Evolutionary conservation across 2,888 invertebrate genomes (phyloP), one percentile per base, ranked within the genome.

Genomic region (Stenotaenia linearis): DNA sequence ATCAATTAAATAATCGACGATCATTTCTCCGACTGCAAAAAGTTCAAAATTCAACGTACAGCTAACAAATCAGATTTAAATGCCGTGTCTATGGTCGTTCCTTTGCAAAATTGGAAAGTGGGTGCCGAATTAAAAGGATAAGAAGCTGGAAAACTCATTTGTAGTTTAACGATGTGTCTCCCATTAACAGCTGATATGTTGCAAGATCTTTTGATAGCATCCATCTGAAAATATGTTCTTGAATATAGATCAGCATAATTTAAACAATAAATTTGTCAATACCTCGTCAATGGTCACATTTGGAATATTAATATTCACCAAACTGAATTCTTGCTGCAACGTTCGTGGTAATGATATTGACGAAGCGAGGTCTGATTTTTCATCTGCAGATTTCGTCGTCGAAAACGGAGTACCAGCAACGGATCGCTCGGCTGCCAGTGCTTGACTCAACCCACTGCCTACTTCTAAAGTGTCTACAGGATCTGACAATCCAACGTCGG

Each of bases 51-150:
- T 10, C 61, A 25, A 75, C 28, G 80, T 83, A 88, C 92, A 87
- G 94, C 95, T 77, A 94, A 87, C 78, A 96, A 88, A 85, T 92
- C 92, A 9, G 90, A 89, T 82, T 92, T 92, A 0, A 91, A 90
- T 61, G 89, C 86, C 81, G 91, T 92, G 83, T 93, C 92, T 0
- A 96, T 88, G 0, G 90, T 90, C 5, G 91, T 91, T 50, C 90
- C 90, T 81, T 89, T 88, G 82, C 90, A 89, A 83, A 93, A 90
- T 82, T 90, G 90, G 85, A 94, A 93, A 18, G 90, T 89, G 0
- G 88, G 88, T 0, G 85, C 81, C 88, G 90, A 91, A 81, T 89
- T 90, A 83, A 90, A 90, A 0, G 94, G 94, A 87, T 94, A 94
- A 81, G 89, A 89, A 0, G 89, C 88, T 0, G 94, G 93, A 85